These are phyloP conservation scores for Anagrus nilaparvatae DNA, from an alignment of 1,140 invertebrate genomes.

Conservation along the genomic window DNA sequence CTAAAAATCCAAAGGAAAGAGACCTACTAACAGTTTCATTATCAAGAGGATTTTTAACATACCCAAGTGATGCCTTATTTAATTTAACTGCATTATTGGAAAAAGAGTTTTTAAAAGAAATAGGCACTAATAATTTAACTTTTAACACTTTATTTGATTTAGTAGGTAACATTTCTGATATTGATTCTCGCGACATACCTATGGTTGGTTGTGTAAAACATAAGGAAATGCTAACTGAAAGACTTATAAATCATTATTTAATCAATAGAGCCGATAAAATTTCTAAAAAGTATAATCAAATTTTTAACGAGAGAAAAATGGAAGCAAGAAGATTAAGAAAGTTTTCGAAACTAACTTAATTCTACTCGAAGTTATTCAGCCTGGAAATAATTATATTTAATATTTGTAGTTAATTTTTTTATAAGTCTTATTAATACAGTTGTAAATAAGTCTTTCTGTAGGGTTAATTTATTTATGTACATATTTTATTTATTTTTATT, in stretches of 20 bases:
- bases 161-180: not conserved
- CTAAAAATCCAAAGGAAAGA: not conserved
- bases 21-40: not conserved
- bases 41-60: not conserved
- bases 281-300: too few species aligned
- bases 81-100: not conserved
- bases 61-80: not conserved
- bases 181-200: not conserved
- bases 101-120: not conserved
- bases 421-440: too few species aligned
- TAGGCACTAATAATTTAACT: not conserved
- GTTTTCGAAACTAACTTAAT: not conserved
- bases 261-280: too few species aligned
- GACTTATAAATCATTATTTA: not conserved
- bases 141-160: not conserved
- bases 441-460: too few species aligned
- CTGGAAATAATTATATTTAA: too few species aligned
- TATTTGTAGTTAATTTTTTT: too few species aligned
- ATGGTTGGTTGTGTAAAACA: not conserved
- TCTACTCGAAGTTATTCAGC: too few species aligned
- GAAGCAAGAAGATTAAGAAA: not conserved
- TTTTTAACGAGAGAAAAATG: too few species aligned
- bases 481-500: too few species aligned
- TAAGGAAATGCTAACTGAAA: not conserved
- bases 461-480: too few species aligned